Base-by-base conservation (phyloP, 2,888 invertebrate species). In the Ptilodon capucinus region DNA sequence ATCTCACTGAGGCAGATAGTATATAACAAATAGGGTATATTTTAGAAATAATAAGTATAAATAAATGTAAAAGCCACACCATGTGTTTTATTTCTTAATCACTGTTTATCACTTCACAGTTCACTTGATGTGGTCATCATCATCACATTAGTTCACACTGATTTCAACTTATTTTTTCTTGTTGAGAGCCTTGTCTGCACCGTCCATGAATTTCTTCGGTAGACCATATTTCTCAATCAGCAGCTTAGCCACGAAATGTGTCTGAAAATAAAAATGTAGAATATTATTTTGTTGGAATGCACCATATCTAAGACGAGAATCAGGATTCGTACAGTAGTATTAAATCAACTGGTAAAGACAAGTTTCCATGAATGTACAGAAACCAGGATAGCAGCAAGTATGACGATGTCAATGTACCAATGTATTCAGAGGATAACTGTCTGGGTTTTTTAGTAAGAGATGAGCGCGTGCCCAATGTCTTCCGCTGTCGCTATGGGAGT, bases 161-260 rank as follows among this genome's bases (percentile, higher is more conserved):
- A 14, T 14, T 17, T 42, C 25, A 11, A 14, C 49, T 67, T 60
- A 68, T 61, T 89, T 93, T 76, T 93, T 94, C 79, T 93, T 93
- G 71, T 95, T 95, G 16, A 95, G 93, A 11, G 95, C 95, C 66
- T 94, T 93, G 84, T 96, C 96, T 14, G 95, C 89, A 23, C 96
- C 96, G 65, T 93, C 93, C 45, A 97, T 92, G 65, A 93, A 95
- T 68, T 93, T 95, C 81, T 94, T 94, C 38, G 95, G 95, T 44
- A 97, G 92, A 51, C 94, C 93, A 77, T 96, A 96, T 74, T 95
- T 95, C 66, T 95, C 96, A 91, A 92, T 73, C 85, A 94, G 77
- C 50, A 88, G 74, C 57, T 89, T 90, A 2, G 91, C 91, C 43
- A 91, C 68, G 52, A 85, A 91, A 60, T 89, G 74, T 38, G 89